Conservation (phyloP, 2,113 vertebrate genomes). For the Dascyllus trimaculatus region DNA sequence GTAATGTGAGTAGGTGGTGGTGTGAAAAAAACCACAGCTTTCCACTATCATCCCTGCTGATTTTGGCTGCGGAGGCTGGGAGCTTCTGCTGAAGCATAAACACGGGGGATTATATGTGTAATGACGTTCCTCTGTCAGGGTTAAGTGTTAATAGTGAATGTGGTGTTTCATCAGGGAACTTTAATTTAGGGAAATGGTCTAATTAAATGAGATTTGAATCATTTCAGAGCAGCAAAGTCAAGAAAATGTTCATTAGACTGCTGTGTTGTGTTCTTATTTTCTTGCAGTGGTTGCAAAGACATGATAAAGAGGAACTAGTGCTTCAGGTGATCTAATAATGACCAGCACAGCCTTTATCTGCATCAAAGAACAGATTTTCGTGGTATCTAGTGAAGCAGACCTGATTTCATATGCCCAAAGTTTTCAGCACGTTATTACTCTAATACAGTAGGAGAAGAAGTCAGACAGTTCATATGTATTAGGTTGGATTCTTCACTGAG, state of each 20-base stretch:
- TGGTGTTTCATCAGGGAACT: constrained; percentile 26
- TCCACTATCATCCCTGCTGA: constrained; percentile 60
- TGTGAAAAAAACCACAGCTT: constrained; percentile 63
- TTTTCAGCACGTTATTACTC: too few species aligned
- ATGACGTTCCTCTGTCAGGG: constrained; percentile 28
- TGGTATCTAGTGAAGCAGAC: too few species aligned
- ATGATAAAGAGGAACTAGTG: background rate
- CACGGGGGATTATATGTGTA: constrained; percentile 50
- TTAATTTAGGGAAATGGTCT: background rate
- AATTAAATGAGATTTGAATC: constrained; percentile 19
- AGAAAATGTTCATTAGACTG: background rate
- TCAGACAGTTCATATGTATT: too few species aligned
- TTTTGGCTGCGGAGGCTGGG: constrained; percentile 52
- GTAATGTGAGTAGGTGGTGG: constrained; percentile 28
- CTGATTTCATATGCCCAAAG: too few species aligned
- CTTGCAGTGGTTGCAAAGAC: background rate
- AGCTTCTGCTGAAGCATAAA: constrained; percentile 63
- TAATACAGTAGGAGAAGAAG: too few species aligned
- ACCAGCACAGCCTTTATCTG: too few species aligned
- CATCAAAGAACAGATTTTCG: too few species aligned
- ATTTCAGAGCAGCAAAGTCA: background rate
- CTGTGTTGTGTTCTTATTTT: background rate
- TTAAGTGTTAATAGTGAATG: constrained; percentile 29
- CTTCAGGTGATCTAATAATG: too few species aligned
- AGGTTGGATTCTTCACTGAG: too few species aligned